phyloP scores from a whole-genome alignment of 2,888 invertebrate species.

The Parnassius mnemosyne region DNA sequence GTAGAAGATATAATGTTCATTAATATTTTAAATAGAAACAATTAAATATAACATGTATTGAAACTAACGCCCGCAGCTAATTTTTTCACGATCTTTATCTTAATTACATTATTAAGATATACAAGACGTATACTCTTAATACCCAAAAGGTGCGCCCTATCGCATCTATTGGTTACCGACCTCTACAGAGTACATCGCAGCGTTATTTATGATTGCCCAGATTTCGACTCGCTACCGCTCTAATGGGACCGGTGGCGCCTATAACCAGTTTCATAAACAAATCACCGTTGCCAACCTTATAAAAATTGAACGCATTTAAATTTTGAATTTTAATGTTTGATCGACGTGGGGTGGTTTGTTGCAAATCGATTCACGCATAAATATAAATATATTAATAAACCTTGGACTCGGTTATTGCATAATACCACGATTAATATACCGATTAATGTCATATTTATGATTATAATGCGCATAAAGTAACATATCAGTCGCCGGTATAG shows the following conservation, averaged over 20 bases:
- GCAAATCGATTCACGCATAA: conserved; percentile 44
- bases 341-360: conserved; percentile 36
- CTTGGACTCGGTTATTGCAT: conserved; percentile 43
- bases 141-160: conserved; percentile 1
- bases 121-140: conserved; percentile 1
- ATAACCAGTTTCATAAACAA: conserved; percentile 14
- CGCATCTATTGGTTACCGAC: conserved; percentile 13
- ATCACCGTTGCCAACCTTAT: conserved; percentile 5
- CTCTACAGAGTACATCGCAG: neutral
- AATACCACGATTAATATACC: conserved; percentile 47
- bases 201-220: conserved; percentile 12
- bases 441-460: conserved; percentile 45
- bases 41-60: no score
- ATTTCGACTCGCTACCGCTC: conserved; percentile 7
- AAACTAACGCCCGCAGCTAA: neutral
- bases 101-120: neutral
- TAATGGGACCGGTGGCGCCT: conserved; percentile 13
- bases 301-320: conserved; percentile 28
- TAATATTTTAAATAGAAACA: no score
- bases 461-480: conserved; percentile 35
- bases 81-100: neutral
- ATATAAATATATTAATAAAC: conserved; percentile 39
- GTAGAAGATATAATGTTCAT: no score
- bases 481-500: neutral
- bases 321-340: conserved; percentile 35